Evolutionary conservation across 2,113 vertebrate genomes (phyloP).

Genomic region (Madoqua kirkii): DNA sequence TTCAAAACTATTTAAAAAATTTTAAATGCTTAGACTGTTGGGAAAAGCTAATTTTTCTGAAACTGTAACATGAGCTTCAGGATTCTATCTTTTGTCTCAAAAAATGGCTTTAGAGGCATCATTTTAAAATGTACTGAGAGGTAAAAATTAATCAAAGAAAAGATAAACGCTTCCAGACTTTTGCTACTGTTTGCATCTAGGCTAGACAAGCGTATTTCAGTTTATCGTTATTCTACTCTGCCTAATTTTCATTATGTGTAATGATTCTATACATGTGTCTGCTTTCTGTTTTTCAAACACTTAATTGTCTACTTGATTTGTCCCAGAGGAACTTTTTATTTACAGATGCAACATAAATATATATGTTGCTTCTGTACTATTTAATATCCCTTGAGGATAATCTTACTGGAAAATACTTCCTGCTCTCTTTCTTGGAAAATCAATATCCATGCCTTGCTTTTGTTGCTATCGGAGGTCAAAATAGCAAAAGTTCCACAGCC

Average conservation of each 20-base stretch:
- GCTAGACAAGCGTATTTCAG: constrained; percentile 70
- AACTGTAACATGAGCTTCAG: neutral
- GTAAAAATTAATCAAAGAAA: constrained; percentile 75
- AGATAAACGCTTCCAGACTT: constrained; percentile 73
- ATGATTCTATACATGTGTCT: constrained; percentile 67
- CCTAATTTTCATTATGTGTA: constrained; percentile 79
- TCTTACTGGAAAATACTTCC: neutral
- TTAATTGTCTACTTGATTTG: constrained; percentile 71
- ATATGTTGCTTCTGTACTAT: neutral
- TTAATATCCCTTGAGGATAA: constrained; percentile 40
- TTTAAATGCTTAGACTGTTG: neutral
- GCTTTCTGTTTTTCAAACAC: constrained; percentile 72
- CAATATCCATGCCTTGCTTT: constrained; percentile 18
- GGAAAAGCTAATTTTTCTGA: neutral
- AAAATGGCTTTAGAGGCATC: constrained; percentile 51
- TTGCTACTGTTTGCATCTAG: constrained; percentile 74
- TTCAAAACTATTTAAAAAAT: neutral
- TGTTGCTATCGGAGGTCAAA: neutral
- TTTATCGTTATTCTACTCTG: constrained; percentile 73
- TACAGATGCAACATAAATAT: constrained; percentile 53
- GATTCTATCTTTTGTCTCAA: constrained; percentile 63
- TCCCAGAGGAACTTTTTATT: constrained; percentile 31
- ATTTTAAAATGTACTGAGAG: constrained; percentile 73
- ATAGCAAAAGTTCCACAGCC: neutral
- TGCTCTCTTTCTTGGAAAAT: neutral